Evolutionary conservation across 2,113 vertebrate species (phyloP).

Genomic region (Melanotaenia duboulayi): DNA sequence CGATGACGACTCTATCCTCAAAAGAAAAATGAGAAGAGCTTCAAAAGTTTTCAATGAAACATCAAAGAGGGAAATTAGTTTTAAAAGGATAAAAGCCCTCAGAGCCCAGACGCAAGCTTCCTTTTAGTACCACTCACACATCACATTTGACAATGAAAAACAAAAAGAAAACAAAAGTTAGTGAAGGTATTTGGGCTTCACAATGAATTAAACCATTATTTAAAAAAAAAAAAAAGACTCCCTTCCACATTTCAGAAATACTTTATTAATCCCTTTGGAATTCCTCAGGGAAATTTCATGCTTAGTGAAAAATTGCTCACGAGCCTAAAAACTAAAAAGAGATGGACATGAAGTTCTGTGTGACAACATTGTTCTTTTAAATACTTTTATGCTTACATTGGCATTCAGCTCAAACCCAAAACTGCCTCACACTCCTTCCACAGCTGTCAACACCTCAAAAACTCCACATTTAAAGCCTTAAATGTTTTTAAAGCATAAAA

Average conservation of each 20-base stretch:
- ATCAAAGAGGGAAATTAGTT: not conserved
- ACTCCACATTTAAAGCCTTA: not conserved
- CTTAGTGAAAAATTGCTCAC: not conserved
- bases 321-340: not conserved
- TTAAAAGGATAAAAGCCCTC: not conserved
- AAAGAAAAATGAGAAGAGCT: no score
- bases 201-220: no score
- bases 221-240: no score
- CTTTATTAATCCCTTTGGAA: no score
- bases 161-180: not conserved
- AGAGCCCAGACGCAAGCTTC: not conserved
- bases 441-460: no score
- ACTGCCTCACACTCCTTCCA: not conserved
- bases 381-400: not conserved
- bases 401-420: not conserved
- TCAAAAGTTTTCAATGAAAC: not conserved
- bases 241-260: no score
- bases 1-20: no score
- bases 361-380: not conserved
- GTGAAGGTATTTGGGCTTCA: not conserved
- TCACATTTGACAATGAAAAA: not conserved
- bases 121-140: not conserved
- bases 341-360: not conserved
- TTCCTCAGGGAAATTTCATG: no score
- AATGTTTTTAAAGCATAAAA: not conserved